Evolutionary conservation across 2,888 invertebrate genomes (phyloP).

Genomic region (Ischnura elegans): DNA sequence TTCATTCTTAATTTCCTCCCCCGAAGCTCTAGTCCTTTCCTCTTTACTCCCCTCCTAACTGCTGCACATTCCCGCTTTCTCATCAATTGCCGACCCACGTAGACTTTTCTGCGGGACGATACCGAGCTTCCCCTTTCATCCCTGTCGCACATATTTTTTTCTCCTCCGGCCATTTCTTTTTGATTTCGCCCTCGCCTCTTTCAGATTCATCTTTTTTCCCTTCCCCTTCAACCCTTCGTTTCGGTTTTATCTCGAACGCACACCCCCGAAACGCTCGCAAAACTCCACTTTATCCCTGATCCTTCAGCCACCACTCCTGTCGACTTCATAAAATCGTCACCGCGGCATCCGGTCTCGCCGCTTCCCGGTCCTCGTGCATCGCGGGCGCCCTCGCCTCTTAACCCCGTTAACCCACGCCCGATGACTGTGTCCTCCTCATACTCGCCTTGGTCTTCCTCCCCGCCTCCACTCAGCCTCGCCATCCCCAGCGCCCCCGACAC

Average conservation of each 20-base stretch:
- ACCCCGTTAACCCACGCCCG: conserved; percentile 49
- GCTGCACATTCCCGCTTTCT: background rate
- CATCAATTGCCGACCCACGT: background rate
- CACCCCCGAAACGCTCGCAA: background rate
- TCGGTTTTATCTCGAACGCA: too few relatives aligned
- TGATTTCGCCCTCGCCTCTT: background rate
- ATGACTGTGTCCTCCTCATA: background rate
- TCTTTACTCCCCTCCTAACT: background rate
- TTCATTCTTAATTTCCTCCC: background rate
- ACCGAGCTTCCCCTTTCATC: background rate
- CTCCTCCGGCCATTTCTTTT: background rate
- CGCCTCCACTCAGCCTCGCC: background rate
- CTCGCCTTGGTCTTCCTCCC: background rate
- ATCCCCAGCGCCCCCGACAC: background rate
- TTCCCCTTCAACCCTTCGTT: background rate
- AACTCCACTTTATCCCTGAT: background rate
- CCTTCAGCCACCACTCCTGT: background rate
- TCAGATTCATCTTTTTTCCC: background rate
- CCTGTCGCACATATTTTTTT: background rate
- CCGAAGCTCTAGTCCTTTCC: background rate
- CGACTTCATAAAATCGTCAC: background rate
- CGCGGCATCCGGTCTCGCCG: background rate
- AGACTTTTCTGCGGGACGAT: background rate
- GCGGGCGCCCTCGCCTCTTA: conserved; percentile 50
- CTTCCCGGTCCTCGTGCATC: background rate